These are phyloP conservation scores for Geotrupes spiniger DNA, from an alignment of 2,888 invertebrate species.

Conservation along the genomic window DNA sequence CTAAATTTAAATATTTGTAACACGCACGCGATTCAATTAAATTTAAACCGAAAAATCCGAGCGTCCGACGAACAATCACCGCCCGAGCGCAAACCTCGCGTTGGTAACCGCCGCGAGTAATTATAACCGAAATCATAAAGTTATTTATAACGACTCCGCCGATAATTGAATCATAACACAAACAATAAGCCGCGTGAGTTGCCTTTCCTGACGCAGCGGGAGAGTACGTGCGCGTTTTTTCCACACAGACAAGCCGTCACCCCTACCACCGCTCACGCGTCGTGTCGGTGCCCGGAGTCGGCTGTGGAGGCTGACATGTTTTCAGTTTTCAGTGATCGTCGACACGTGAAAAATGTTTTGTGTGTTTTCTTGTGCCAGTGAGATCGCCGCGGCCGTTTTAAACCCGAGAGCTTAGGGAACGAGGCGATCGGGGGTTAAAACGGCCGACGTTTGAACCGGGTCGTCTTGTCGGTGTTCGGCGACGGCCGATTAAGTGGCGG, in stretches of 20 bases:
- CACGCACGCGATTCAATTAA: too few relatives aligned
- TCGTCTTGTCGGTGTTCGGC: constrained; percentile 7
- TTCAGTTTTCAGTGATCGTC: constrained; percentile 13
- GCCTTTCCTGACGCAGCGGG: constrained; percentile 9
- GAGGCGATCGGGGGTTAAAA: constrained; percentile 13
- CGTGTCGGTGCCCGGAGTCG: constrained; percentile 4
- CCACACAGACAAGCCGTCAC: constrained; percentile 16
- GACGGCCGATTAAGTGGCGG: constrained; percentile 4
- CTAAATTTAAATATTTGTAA: too few relatives aligned
- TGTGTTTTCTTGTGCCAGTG: constrained; percentile 6
- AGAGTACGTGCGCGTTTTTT: constrained; percentile 11
- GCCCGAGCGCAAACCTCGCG: not conserved
- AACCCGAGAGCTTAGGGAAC: too few relatives aligned
- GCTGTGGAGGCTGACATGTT: constrained; percentile 3
- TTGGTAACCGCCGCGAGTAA: constrained; percentile 1
- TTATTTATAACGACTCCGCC: constrained; percentile 16
- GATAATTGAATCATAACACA: constrained; percentile 22
- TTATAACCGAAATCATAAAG: constrained; percentile 2
- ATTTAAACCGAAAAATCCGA: too few relatives aligned
- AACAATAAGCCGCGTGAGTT: constrained; percentile 18
- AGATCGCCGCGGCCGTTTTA: constrained; percentile 15
- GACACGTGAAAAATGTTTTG: constrained; percentile 17
- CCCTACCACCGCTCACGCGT: constrained; percentile 12
- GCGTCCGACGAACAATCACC: too few relatives aligned
- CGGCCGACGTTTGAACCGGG: constrained; percentile 18